These are phyloP conservation scores for Lamellibrachia columna DNA, from an alignment of 2,888 invertebrate genomes.

Conservation along the genomic window DNA sequence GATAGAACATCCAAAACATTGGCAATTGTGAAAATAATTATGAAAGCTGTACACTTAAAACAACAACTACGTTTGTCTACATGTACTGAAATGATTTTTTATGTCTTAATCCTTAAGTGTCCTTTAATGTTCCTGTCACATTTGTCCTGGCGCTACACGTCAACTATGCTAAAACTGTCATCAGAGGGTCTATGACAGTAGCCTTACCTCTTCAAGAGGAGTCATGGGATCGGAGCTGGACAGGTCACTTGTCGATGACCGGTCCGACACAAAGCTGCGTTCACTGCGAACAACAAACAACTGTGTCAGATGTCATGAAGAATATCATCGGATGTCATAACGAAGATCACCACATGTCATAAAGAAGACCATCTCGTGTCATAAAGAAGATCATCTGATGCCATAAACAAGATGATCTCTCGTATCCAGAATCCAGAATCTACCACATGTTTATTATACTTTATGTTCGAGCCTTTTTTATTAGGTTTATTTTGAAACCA, in stretches of 20 bases:
- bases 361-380: background rate
- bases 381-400: background rate
- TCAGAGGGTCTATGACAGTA: background rate
- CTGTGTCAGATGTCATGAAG: background rate
- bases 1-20: too few relatives aligned
- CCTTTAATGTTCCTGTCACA: background rate
- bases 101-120: background rate
- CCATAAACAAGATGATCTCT: background rate
- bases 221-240: constrained; percentile 25
- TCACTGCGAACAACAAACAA: constrained; percentile 5
- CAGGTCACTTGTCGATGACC: constrained; percentile 30
- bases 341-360: background rate
- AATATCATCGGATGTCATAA: background rate
- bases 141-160: background rate
- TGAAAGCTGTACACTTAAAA: too few relatives aligned
- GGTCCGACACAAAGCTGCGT: constrained; percentile 36
- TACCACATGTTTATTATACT: too few relatives aligned
- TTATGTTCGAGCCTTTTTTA: too few relatives aligned
- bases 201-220: constrained; percentile 34
- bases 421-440: background rate
- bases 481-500: too few relatives aligned
- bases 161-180: background rate
- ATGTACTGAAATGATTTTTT: too few relatives aligned
- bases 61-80: too few relatives aligned
- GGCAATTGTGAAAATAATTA: too few relatives aligned